Evolutionary conservation across 2,888 invertebrate species (phyloP).

Genomic region (Cheilosia variabilis): DNA sequence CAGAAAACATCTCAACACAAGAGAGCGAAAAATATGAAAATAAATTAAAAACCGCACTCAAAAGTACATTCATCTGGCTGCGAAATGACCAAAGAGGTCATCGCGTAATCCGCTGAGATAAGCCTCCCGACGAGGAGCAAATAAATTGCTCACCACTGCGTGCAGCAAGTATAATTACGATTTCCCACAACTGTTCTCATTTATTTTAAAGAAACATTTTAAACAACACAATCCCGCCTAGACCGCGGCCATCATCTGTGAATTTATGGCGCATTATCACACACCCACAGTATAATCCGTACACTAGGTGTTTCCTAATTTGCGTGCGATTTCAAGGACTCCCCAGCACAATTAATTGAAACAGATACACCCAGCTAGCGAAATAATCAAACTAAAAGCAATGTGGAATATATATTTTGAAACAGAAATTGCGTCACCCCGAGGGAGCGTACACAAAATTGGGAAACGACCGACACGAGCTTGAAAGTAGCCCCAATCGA

Average conservation of each 20-base stretch:
- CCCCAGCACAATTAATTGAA: conserved; percentile 16
- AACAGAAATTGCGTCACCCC: conserved; percentile 41
- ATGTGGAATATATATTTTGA: conserved; percentile 20
- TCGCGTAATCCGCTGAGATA: conserved; percentile 53
- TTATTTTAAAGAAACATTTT: background rate
- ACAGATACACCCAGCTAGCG: conserved; percentile 8
- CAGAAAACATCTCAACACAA: background rate
- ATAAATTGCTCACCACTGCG: conserved; percentile 17
- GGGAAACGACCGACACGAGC: conserved; percentile 34
- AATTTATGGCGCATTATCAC: conserved; percentile 23
- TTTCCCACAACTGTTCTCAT: background rate
- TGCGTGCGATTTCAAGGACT: conserved; percentile 53
- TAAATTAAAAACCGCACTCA: conserved; percentile 23
- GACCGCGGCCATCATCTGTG: background rate
- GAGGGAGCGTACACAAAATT: background rate
- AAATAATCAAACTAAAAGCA: conserved; percentile 49
- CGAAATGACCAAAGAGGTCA: conserved; percentile 63
- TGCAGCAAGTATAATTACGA: conserved; percentile 13
- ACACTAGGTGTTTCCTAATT: conserved; percentile 49
- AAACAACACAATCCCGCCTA: background rate
- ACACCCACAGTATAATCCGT: background rate
- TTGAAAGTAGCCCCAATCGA: background rate
- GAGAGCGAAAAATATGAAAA: conserved; percentile 13
- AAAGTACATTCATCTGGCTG: conserved; percentile 45
- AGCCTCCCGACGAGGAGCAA: conserved; percentile 30